Evolutionary conservation across 2,113 vertebrate genomes (phyloP).

Genomic region (Verasper variegatus): DNA sequence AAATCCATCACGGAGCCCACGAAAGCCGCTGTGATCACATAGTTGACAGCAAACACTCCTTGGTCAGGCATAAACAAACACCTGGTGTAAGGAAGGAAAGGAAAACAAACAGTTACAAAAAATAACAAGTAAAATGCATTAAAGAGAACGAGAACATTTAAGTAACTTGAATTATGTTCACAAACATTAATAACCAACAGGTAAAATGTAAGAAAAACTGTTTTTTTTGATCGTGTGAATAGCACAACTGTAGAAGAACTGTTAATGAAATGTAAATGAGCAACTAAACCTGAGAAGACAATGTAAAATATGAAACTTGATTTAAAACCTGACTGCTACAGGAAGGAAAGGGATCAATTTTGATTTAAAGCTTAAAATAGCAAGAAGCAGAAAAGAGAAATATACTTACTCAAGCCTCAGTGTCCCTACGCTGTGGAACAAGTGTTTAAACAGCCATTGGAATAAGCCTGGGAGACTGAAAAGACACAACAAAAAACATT

Average conservation of each 20-base stretch:
- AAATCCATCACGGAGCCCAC: constrained; percentile 94
- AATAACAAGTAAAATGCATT: too few species aligned
- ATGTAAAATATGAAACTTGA: too few species aligned
- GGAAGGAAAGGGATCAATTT: too few species aligned
- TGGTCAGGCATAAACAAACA: constrained; percentile 97
- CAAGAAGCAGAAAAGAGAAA: neutral
- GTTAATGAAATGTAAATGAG: too few species aligned
- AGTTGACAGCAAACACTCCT: constrained; percentile 97
- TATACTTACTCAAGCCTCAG: constrained; percentile 92
- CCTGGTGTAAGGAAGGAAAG: constrained; percentile 68
- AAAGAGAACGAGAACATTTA: too few species aligned
- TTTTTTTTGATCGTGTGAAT: too few species aligned
- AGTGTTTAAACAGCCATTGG: constrained; percentile 91
- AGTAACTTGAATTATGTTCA: too few species aligned
- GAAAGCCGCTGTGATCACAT: constrained; percentile 91
- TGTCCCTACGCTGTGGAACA: constrained; percentile 64
- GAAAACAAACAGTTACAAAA: constrained; percentile 5
- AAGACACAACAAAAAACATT: neutral
- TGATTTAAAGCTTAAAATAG: neutral
- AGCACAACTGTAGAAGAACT: too few species aligned
- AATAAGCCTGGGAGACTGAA: constrained; percentile 93
- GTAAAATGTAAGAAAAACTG: neutral
- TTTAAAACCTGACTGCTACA: too few species aligned
- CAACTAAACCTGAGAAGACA: too few species aligned
- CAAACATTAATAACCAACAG: too few species aligned